Evolutionary conservation across 2,888 invertebrate genomes (phyloP), one percentile per base, ranked within the genome.

Genomic region (Bombyx huttoni): DNA sequence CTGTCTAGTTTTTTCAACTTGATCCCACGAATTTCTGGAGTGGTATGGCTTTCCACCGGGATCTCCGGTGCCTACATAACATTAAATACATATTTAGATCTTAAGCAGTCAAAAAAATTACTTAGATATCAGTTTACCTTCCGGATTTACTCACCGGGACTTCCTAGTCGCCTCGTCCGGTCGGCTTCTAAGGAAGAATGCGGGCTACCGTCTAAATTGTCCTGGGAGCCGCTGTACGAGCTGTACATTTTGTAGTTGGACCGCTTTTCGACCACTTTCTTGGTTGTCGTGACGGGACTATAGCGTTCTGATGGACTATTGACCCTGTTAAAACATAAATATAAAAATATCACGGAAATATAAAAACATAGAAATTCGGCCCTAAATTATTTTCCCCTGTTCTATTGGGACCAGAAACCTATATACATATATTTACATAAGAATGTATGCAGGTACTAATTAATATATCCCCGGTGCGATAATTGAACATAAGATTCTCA

Each of bases 1-100:
- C 57, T 94, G 92, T 68, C 93, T 91, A 1, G 95, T 95, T 77
- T 94, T 95, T 53, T 94, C 93, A 53, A 95, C 91, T 7, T 93
- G 92, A 67, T 96, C 95, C 95, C 95, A 95, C 33, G 94, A 94
- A 66, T 95, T 95, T 51, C 94, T 88, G 0, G 69, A 56, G 46
- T 66, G 65, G 62, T 75, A 80, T 1, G 74, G 58, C 57, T 75
- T 85, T 57, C 84, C 85, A 49, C 87, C 87, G 6, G 86, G 86
- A 62, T 88, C 87, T 1, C 83, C 85, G 1, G 73, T 62, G 53
- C 63, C 85, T 84, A 54, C 40, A 24, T 5, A 24, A 24, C 24
- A 24, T 24, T 3, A 24, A 24, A 24, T 24, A 5, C 24, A 24
- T 24, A 24, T 24, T 3, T 24, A 24, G 24, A 5, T 3, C 24